Evolutionary conservation across 2,113 vertebrate species (phyloP).

Genomic region (Chauna torquata): DNA sequence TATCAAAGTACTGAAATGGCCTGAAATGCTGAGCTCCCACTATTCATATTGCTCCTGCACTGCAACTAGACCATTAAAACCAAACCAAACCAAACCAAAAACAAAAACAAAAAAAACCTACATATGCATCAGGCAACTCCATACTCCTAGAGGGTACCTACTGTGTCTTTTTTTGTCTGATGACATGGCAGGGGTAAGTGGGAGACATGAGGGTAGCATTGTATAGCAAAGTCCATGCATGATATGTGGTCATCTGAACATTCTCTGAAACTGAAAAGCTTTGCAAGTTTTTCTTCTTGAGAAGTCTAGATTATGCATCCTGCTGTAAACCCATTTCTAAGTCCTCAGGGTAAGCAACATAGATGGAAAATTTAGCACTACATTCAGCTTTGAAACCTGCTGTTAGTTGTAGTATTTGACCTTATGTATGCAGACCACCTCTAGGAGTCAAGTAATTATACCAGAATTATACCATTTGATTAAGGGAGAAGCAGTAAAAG

Average conservation of each 20-base stretch:
- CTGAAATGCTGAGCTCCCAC: background rate
- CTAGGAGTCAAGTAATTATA: background rate
- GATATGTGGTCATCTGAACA: background rate
- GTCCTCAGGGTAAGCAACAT: background rate
- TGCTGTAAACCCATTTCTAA: background rate
- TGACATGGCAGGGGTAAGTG: background rate
- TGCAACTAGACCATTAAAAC: background rate
- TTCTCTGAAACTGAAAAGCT: background rate
- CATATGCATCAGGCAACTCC: background rate
- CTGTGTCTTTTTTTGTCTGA: background rate
- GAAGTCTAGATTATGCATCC: background rate
- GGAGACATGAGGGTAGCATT: background rate
- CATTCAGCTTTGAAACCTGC: background rate
- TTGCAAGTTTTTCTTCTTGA: background rate
- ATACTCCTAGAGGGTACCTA: fast-evolving
- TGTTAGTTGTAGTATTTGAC: background rate
- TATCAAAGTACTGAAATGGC: background rate
- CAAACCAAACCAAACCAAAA: no score
- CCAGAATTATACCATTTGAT: background rate
- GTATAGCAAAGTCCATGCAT: background rate
- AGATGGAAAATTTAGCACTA: background rate
- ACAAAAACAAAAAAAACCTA: background rate
- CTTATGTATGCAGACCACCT: background rate
- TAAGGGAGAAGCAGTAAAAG: background rate
- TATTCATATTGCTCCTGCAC: fast-evolving